Conservation (phyloP, 2,888 invertebrate genomes). For the Chymomyza amoena region DNA sequence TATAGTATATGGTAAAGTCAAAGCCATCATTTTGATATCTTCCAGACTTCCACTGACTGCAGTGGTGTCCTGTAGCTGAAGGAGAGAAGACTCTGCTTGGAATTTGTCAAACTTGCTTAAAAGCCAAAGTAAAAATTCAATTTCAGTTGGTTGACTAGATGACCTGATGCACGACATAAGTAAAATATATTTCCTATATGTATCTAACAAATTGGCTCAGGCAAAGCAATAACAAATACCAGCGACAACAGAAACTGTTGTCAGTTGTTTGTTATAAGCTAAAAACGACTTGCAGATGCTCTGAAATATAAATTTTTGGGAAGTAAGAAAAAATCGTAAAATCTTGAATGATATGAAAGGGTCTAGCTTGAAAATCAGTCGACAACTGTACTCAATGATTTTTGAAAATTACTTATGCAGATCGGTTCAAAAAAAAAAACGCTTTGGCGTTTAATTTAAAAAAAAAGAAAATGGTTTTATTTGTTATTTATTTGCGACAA, state of each 20-base stretch:
- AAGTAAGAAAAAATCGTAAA: neutral
- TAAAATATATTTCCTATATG: constrained; percentile 52
- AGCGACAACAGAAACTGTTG: constrained; percentile 24
- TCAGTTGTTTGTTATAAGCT: neutral
- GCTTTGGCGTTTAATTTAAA: too few species aligned
- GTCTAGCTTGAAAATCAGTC: too few species aligned
- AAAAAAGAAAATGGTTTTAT: too few species aligned
- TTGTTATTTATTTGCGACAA: too few species aligned
- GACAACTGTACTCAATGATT: too few species aligned
- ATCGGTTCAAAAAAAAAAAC: too few species aligned
- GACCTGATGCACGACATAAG: constrained; percentile 36
- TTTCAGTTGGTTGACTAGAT: constrained; percentile 31
- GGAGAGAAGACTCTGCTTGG: constrained; percentile 23
- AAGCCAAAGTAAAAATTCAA: constrained; percentile 63
- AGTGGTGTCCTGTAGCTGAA: constrained; percentile 46
- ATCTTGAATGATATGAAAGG: too few species aligned
- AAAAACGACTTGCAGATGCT: neutral
- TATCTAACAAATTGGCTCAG: constrained; percentile 65
- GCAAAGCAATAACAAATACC: constrained; percentile 34
- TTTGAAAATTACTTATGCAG: too few species aligned
- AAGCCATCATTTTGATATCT: neutral
- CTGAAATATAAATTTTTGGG: neutral
- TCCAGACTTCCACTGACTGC: constrained; percentile 50
- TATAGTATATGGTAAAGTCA: neutral
- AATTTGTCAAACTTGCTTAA: constrained; percentile 65